Conservation (phyloP, 2,113 vertebrate species). For the Fulica atra region DNA sequence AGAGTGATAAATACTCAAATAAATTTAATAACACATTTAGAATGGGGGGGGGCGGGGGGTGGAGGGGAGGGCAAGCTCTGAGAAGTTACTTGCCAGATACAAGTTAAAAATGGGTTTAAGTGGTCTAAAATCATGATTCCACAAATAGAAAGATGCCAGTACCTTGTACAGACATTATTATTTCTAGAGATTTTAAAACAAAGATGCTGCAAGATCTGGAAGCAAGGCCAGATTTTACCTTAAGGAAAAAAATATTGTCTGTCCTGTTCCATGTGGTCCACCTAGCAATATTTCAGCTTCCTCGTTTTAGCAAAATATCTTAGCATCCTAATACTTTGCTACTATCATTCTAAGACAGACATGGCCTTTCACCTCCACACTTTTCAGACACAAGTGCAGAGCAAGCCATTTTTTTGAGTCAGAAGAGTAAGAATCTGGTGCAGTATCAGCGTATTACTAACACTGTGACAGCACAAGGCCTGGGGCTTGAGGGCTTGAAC, state of each 20-base stretch:
- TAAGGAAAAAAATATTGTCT: not conserved
- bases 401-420: fast-evolving
- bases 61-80: too few relatives aligned
- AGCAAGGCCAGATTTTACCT: not conserved
- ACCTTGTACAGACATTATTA: not conserved
- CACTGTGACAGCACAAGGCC: fast-evolving
- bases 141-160: not conserved
- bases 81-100: not conserved
- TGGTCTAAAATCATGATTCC: not conserved
- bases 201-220: not conserved
- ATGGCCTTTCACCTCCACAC: not conserved
- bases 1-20: not conserved
- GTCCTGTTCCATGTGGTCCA: not conserved
- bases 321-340: not conserved
- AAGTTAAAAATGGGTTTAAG: not conserved
- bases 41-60: not conserved
- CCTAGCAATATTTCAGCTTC: not conserved
- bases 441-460: fast-evolving
- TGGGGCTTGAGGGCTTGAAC: too few relatives aligned
- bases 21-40: not conserved
- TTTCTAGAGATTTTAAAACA: not conserved
- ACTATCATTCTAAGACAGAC: not conserved
- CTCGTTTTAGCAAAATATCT: not conserved
- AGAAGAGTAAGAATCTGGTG: not conserved
- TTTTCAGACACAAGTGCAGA: not conserved